Base-by-base conservation (phyloP, 2,888 invertebrate species). In the Apodemia hepburni region DNA sequence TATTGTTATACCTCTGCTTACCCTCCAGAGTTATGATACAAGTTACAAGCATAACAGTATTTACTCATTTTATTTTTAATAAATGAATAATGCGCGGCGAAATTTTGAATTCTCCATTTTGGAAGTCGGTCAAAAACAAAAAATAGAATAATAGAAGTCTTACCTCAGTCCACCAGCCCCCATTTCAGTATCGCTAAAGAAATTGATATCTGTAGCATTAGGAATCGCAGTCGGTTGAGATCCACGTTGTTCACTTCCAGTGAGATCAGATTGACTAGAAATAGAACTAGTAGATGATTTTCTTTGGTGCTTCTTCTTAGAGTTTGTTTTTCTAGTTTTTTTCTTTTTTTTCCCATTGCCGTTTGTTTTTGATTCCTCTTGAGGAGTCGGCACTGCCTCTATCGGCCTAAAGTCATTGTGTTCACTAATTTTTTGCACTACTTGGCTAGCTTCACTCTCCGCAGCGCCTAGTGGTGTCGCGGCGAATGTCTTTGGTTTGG, bases 131-230 rank as follows among this genome's bases (percentile, higher is more conserved):
- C 42, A 42, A 42, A 15, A 12, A 12, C 0, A 15, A 42, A 42
- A 38, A 22, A 22, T 22, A 22, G 1, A 22, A 47, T 29, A 54
- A 29, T 45, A 51, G 7, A 18, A 61, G 61, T 82, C 92, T 79
- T 78, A 94, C 92, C 94, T 95, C 58, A 93, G 86, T 8, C 38
- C 38, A 12, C 83, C 79, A 18, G 93, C 94, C n/a, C 95, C 95
- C 60, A 97, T 91, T 90, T 98, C 98, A 0, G 97, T 96, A 79
- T 98, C 98, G 79, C 98, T 98, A 87, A 97, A 98, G 91, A 98
- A 98, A 80, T 98, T 81, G 69, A 88, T 83, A 57, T 90, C 91
- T 6, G 79, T 73, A 58, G 79, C 69, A 66, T 83, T 85, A 17
- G 83, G 82, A 64, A 87, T 82, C 64, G 85, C 73, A 7, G 87